A percentile compares a stretch with the other conserved stretches of the same genome.
Conservation (phyloP, 2,113 vertebrate genomes). For the Lasiurus cinereus region DNA sequence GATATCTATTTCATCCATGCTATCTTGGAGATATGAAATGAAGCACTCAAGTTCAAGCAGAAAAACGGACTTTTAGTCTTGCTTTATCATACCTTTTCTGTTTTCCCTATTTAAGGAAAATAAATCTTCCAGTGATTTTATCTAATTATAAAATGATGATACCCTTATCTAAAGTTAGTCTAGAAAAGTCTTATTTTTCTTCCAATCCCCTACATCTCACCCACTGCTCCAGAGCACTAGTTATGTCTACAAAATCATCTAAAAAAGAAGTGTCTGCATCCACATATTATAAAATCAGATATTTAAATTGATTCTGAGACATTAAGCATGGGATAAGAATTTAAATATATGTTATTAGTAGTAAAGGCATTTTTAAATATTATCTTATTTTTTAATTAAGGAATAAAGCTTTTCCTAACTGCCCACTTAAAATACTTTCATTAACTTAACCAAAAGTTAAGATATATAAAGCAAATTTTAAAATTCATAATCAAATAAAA, state of each 20-base stretch:
- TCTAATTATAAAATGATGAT: not conserved
- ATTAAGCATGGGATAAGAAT: conserved; percentile 37
- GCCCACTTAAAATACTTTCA: conserved; percentile 58
- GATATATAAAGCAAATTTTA: conserved; percentile 32
- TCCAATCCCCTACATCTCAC: not conserved
- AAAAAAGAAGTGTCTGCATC: conserved; percentile 47
- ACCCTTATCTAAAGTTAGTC: conserved; percentile 26
- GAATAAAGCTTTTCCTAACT: conserved; percentile 43
- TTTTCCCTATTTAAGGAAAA: conserved; percentile 4
- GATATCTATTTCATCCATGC: not conserved
- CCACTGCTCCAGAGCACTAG: not conserved
- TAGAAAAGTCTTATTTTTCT: conserved; percentile 28
- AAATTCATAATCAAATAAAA: conserved; percentile 61
- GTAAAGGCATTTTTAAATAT: not conserved
- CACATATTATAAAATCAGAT: conserved; percentile 24
- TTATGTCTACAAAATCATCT: conserved; percentile 30
- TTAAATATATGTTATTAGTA: not conserved
- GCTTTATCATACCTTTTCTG: not conserved
- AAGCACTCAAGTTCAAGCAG: conserved; percentile 25
- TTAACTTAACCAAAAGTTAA: conserved; percentile 58
- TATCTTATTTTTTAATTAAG: conserved; percentile 38
- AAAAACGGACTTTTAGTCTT: conserved; percentile 36
- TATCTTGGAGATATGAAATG: not conserved
- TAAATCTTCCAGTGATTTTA: not conserved
- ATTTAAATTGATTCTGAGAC: not conserved